Conservation (phyloP, 2,888 invertebrate species). For the Pristionchus fissidentatus region DNA sequence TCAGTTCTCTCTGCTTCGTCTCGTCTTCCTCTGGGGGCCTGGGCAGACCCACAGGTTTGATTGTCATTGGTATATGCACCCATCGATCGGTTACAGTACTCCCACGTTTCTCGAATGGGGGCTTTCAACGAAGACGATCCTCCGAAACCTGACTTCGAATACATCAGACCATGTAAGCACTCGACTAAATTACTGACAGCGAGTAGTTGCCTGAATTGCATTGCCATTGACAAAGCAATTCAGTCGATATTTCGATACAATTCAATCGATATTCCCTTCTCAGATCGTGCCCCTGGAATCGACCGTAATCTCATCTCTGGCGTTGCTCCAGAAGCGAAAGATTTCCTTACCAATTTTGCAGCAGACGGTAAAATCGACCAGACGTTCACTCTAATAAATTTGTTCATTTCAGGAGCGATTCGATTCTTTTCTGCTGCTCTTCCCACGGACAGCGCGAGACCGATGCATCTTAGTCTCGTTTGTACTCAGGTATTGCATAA, state of each 20-base stretch:
- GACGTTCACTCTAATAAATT: not conserved
- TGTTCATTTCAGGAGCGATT: not conserved
- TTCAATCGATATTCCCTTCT: not conserved
- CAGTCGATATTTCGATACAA: not conserved
- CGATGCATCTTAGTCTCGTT: not conserved
- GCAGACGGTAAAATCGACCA: not conserved
- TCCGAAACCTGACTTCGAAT: not conserved
- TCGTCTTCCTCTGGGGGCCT: not conserved
- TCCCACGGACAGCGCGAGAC: not conserved
- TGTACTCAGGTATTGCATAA: constrained; percentile 27
- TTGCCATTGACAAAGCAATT: not conserved
- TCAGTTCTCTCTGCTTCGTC: not conserved
- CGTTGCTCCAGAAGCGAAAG: not conserved
- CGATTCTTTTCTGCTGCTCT: not conserved
- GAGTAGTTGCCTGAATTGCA: not conserved
- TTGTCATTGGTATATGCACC: not conserved
- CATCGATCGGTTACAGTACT: not conserved
- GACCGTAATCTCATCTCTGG: not conserved
- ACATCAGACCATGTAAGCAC: not conserved
- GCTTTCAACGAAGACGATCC: not conserved
- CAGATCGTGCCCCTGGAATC: not conserved
- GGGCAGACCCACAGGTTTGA: constrained; percentile 28
- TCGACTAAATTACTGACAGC: not conserved
- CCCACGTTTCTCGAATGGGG: not conserved
- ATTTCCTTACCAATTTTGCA: not conserved